Evolutionary conservation across 1,140 invertebrate species (phyloP), one percentile per base, ranked within the genome.

Genomic region (Drosophila grimshawi): DNA sequence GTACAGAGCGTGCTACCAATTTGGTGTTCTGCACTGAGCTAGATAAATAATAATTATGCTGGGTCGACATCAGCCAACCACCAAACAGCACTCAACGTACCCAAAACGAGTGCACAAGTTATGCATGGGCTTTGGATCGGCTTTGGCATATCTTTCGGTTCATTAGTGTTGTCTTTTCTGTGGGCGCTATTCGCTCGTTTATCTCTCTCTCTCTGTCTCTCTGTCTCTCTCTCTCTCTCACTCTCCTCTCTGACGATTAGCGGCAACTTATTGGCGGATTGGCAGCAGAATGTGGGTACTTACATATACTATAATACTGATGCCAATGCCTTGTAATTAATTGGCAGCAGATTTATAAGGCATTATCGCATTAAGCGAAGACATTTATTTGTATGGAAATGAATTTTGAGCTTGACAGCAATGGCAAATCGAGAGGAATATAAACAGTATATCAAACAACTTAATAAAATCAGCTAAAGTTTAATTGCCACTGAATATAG

Each of bases 41-140:
- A 86, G 83, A 86, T 86, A 86, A 86, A 86, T 86, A 88, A 86
- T 86, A 86, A 89, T 86, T 83, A 86, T 89, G 76, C 77, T 81
- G 82, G 65, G 61, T 78, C 83, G 71, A 66, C 72, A 73, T 60
- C 46, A 19, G 19, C 19, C 19, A 19, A 19, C 53, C 37, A 46
- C 63, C 63, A 52, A 66, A 59, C 33, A 30, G 62, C 68, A 72
- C 53, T 59, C 46, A 70, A 41, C 56, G 55, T 30, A 30, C 39
- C 37, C 66, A 53, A 60, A 76, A 65, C 81, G 81, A 85, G 69
- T 86, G 75, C 75, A 78, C 69, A 62, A 72, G 52, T 67, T 86
- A 49, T 78, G 62, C 73, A 73, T 5, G 62, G 43, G 51, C 63
- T 75, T 52, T 46, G 10, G 7, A 19, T 62, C 32, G 64, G 39